A percentile compares a stretch with the other conserved stretches of the same genome.
phyloP scores from a whole-genome alignment of 2,113 vertebrate genomes.

The Falco punctatus region DNA sequence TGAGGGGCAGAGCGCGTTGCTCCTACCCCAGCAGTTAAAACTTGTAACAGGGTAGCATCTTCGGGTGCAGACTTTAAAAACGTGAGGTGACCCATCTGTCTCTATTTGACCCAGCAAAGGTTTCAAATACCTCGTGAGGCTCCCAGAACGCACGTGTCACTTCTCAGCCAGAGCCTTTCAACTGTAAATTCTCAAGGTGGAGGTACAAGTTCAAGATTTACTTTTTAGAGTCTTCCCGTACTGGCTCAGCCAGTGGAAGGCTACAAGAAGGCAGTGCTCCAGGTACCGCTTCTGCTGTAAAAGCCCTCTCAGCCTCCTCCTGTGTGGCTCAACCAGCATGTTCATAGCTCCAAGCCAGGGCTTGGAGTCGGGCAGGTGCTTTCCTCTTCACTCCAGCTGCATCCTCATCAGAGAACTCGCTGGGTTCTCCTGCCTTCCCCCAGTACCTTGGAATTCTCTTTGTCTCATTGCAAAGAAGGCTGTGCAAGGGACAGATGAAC shows the following conservation, averaged over 20 bases:
- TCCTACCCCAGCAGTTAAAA: background rate
- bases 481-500: background rate
- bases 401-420: too few relatives aligned
- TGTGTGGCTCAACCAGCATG: fast-evolving
- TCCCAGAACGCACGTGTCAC: fast-evolving
- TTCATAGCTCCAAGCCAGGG: fast-evolving
- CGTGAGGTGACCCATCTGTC: fast-evolving
- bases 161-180: background rate
- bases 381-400: background rate
- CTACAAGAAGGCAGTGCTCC: background rate
- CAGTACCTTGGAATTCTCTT: background rate
- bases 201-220: background rate
- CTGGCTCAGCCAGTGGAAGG: background rate
- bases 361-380: too few relatives aligned
- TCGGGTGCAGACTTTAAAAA: background rate
- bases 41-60: background rate
- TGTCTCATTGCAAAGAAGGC: background rate
- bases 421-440: background rate
- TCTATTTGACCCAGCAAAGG: background rate
- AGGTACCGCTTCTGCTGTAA: background rate
- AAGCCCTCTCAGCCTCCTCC: too few relatives aligned
- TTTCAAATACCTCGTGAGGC: background rate
- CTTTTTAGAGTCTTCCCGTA: background rate
- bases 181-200: background rate
- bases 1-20: background rate